Percentiles rank a stretch among this genome's conserved stretches.
phyloP scores from a whole-genome alignment of 1,140 invertebrate genomes.

The Brachionus manjavacas region DNA sequence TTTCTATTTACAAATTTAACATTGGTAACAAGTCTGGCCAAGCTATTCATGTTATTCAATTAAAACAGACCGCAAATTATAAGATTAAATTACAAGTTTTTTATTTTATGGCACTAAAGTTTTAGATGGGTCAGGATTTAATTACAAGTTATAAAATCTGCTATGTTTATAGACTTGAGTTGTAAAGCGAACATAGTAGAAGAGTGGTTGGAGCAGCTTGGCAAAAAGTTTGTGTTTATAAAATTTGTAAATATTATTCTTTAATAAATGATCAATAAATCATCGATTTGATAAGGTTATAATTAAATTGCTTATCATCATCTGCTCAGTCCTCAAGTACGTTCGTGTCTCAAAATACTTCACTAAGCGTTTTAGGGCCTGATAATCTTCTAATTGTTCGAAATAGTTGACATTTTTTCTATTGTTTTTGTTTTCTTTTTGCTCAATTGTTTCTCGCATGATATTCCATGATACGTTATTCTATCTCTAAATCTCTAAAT shows the following conservation, averaged over 20 bases:
- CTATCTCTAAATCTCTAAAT: slow-evolving; percentile 2
- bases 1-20: neutral
- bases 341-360: slow-evolving; percentile 33
- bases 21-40: neutral
- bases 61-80: neutral
- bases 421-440: neutral
- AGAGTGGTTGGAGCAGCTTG: neutral
- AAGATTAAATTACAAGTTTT: slow-evolving; percentile 22
- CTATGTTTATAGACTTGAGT: neutral
- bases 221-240: neutral
- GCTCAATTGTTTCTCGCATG: neutral
- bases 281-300: slow-evolving; percentile 34
- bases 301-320: slow-evolving; percentile 37
- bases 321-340: neutral
- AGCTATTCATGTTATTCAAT: slow-evolving; percentile 10
- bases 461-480: slow-evolving; percentile 18
- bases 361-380: slow-evolving; percentile 12
- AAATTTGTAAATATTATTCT: slow-evolving; percentile 35
- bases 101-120: slow-evolving; percentile 14
- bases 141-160: slow-evolving; percentile 32
- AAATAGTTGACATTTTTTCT: slow-evolving; percentile 31
- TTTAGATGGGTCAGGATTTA: slow-evolving; percentile 17
- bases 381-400: slow-evolving; percentile 27
- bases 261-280: slow-evolving; percentile 36
- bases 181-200: neutral